These are phyloP conservation scores for Xenops minutus DNA, from an alignment of 2,797 vertebrate species.

Conservation along the genomic window DNA sequence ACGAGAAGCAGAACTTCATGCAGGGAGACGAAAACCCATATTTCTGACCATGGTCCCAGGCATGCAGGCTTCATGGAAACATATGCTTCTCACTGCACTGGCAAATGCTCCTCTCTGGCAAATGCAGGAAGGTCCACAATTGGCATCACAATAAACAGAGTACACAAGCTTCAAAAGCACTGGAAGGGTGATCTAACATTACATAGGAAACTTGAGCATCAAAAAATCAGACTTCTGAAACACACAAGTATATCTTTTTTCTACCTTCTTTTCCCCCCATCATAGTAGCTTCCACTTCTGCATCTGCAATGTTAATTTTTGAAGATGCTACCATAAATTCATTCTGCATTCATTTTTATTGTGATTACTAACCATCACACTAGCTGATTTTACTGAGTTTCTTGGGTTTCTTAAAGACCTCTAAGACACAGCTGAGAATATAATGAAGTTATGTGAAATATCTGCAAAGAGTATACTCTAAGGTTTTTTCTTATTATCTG, in stretches of 20 bases:
- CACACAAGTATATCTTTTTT: not conserved
- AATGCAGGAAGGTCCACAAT: not conserved
- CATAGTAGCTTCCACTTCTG: not conserved
- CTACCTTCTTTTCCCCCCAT: not conserved
- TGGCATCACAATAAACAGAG: not conserved
- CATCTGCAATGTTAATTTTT: conserved; percentile 4
- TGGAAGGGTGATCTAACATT: not conserved
- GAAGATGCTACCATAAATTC: not conserved
- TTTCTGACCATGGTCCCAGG: not conserved
- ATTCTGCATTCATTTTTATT: not conserved
- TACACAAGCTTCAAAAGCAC: not conserved
- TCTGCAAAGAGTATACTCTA: not conserved
- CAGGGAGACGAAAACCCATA: not conserved
- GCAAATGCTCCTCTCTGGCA: not conserved
- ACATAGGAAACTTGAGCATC: not conserved
- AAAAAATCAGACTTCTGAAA: not conserved
- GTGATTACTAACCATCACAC: not conserved
- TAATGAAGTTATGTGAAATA: not conserved
- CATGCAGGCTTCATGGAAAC: not conserved
- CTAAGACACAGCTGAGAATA: not conserved
- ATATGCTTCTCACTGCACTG: not conserved
- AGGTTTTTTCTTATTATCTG: not conserved
- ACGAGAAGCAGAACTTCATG: fast-evolving
- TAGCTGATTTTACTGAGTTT: not conserved
- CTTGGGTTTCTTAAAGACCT: not conserved